Conservation (phyloP, 2,113 vertebrate species). For the Chaenocephalus aceratus region DNA sequence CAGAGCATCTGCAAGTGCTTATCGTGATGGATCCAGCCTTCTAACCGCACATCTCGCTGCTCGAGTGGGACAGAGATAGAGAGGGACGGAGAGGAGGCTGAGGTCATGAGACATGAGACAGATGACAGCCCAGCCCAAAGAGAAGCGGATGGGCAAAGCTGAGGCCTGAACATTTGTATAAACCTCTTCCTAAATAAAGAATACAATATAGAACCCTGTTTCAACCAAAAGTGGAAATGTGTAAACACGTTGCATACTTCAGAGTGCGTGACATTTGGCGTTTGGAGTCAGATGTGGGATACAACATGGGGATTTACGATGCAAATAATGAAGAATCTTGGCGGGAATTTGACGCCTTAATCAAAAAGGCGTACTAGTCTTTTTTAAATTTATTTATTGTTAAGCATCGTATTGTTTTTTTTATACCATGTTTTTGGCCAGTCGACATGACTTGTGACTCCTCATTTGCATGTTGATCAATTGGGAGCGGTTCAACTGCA, state of each 20-base stretch:
- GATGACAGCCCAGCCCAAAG: slow-evolving; percentile 66
- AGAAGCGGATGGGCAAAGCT: slow-evolving; percentile 22
- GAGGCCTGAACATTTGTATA: slow-evolving; percentile 37
- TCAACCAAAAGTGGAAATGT: slow-evolving; percentile 36
- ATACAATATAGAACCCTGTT: slow-evolving; percentile 19
- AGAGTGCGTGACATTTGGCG: neutral
- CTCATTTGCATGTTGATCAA: neutral
- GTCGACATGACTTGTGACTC: neutral
- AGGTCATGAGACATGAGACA: slow-evolving; percentile 75
- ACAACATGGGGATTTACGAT: slow-evolving; percentile 2
- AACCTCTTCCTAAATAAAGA: slow-evolving; percentile 36
- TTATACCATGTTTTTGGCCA: too few species aligned
- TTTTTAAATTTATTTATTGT: too few species aligned
- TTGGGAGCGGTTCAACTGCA: neutral
- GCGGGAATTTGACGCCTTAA: neutral
- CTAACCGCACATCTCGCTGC: slow-evolving; percentile 66
- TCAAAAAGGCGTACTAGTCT: too few species aligned
- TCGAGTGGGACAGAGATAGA: slow-evolving; percentile 61
- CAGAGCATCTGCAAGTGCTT: slow-evolving; percentile 81
- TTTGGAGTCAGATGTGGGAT: neutral
- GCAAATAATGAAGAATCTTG: neutral
- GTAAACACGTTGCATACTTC: neutral
- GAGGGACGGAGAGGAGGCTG: slow-evolving; percentile 64
- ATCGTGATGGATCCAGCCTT: slow-evolving; percentile 73
- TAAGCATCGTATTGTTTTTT: too few species aligned